A percentile compares a stretch with the other conserved stretches of the same genome.
phyloP scores from a whole-genome alignment of 2,797 vertebrate species.

The Arrhamphus sclerolepis region DNA sequence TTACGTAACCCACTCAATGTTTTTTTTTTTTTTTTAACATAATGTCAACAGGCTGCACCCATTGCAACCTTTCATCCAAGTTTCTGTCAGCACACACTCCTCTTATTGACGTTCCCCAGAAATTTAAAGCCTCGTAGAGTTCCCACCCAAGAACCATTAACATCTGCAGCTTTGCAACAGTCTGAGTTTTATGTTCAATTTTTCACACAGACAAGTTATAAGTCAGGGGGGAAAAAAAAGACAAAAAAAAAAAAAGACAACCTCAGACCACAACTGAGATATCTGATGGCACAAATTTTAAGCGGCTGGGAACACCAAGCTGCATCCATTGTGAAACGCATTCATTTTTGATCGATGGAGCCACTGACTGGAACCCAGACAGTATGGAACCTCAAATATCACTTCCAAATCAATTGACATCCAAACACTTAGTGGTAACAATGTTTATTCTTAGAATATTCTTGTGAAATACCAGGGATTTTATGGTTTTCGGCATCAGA shows the following conservation, averaged over 20 bases:
- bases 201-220: constrained; percentile 27
- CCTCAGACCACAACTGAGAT: constrained; percentile 33
- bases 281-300: constrained; percentile 17
- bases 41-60: constrained; percentile 23
- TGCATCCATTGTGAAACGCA: constrained; percentile 35
- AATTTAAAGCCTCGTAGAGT: constrained; percentile 5
- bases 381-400: neutral
- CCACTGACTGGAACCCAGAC: constrained; percentile 23
- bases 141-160: constrained; percentile 43
- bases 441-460: neutral
- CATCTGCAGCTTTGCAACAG: constrained; percentile 33
- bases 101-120: constrained; percentile 27
- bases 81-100: constrained; percentile 38
- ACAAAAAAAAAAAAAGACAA: constrained; percentile 32
- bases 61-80: constrained; percentile 38
- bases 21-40: constrained; percentile 20
- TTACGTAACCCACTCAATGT: constrained; percentile 31
- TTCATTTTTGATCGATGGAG: constrained; percentile 17
- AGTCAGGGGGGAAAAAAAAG: no score
- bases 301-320: constrained; percentile 30
- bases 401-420: neutral
- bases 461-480: neutral
- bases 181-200: constrained; percentile 8
- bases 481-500: no score
- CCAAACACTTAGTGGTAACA: neutral